Percentiles rank a stretch among this genome's conserved stretches.
Conservation (phyloP, 2,113 vertebrate genomes). For the Aspidoscelis tigris region DNA sequence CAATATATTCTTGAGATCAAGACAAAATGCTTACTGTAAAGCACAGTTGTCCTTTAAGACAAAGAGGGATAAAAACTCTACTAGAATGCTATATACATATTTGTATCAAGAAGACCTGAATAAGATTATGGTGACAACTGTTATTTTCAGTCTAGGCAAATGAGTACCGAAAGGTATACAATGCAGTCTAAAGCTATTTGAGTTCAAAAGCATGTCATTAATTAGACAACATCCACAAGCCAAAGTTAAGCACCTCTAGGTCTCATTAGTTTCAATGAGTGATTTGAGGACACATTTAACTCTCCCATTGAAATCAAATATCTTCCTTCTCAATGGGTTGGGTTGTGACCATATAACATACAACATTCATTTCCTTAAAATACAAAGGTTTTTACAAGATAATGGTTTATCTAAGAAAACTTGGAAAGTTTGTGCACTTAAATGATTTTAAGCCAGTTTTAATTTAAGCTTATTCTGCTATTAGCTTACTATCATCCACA, state of each 20-base stretch:
- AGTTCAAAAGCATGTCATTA: slow-evolving; percentile 1
- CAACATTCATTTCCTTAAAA: not conserved
- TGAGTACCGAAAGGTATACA: slow-evolving; percentile 59
- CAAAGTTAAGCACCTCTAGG: not conserved
- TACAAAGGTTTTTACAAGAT: not conserved
- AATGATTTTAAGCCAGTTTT: slow-evolving; percentile 76
- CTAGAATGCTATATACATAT: slow-evolving; percentile 39
- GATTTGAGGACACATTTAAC: not conserved
- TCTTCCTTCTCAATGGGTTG: not conserved
- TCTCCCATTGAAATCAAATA: not conserved
- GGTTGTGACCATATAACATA: not conserved
- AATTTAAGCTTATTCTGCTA: slow-evolving; percentile 67
- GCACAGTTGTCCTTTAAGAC: slow-evolving; percentile 71
- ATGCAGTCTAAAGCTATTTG: slow-evolving; percentile 18
- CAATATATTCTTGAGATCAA: slow-evolving; percentile 74
- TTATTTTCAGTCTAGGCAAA: slow-evolving; percentile 55
- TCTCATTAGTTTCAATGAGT: not conserved
- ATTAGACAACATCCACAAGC: not conserved
- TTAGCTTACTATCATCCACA: slow-evolving; percentile 69
- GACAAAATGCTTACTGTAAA: slow-evolving; percentile 77
- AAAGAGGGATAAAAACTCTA: slow-evolving; percentile 60
- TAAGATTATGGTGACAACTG: slow-evolving; percentile 29
- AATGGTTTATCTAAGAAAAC: slow-evolving; percentile 45
- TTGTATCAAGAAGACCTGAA: slow-evolving; percentile 43
- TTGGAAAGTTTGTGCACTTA: slow-evolving; percentile 61